Conservation (phyloP, 92 coral and sea anemone genomes). For the Palythoa grandiflora region DNA sequence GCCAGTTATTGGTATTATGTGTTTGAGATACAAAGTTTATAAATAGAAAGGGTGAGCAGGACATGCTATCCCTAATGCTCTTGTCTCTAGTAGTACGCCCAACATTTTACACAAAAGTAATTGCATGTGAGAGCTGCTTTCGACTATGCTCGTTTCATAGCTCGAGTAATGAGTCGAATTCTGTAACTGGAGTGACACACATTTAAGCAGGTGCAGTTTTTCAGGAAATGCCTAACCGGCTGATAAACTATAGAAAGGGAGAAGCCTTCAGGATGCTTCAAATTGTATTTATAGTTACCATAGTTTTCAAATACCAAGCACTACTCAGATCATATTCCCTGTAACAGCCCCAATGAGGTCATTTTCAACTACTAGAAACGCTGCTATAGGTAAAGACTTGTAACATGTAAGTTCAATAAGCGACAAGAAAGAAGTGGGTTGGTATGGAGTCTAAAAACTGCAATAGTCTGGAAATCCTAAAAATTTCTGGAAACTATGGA, state of each 20-base stretch:
- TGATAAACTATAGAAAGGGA: neutral
- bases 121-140: neutral
- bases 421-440: too few relatives aligned
- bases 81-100: neutral
- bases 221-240: neutral
- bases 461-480: too few relatives aligned
- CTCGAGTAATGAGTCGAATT: neutral
- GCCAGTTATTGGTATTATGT: too few relatives aligned
- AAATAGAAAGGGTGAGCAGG: neutral
- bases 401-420: too few relatives aligned
- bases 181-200: neutral
- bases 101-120: neutral
- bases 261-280: neutral
- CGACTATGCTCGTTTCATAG: neutral
- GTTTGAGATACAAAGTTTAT: too few relatives aligned
- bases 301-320: too few relatives aligned
- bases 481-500: too few relatives aligned
- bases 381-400: too few relatives aligned
- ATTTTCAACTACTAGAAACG: too few relatives aligned
- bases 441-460: too few relatives aligned
- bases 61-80: neutral
- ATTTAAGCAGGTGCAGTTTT: neutral
- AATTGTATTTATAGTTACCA: neutral
- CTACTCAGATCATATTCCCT: too few relatives aligned
- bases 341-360: too few relatives aligned